Base-by-base conservation (phyloP, 2,113 vertebrate genomes). In the Dromaius novaehollandiae region DNA sequence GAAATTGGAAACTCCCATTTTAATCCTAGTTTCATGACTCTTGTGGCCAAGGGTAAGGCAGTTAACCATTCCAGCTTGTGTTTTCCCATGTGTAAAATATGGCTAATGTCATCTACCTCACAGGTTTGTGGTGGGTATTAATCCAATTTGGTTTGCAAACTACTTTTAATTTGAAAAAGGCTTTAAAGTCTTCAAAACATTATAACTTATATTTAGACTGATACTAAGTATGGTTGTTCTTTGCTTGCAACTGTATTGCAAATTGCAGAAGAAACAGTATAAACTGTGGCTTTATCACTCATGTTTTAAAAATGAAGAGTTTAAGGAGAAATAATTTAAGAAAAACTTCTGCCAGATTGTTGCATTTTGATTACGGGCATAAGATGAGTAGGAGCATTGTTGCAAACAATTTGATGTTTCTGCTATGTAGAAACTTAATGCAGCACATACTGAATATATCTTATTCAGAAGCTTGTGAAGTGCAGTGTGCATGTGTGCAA, bases 181-280 rank as follows among this genome's bases (percentile, higher is more conserved):
- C 32, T 71, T 55, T 34, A 24, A 14, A 75, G 46, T 7, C 16
- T 77, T 56, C 6, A 44, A n/a, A 46, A 13, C 7, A 2, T 30
- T 46, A 6, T 68, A 42, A 7, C 26, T 70, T 21, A 48, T 36
- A n/a, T 68, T 86, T 58, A 19, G 21, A 14, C 40, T 87, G 80
- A 34, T 73, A 8, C 5, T 5, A 8, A n/a, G 55, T 1, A 5
- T 21, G 44, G 8, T 55, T 61, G 50, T 53, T n/a, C 30, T 11
- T 8, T 19, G 18, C 78, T 44, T 6, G 1, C 38, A 16, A 3
- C 44, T 5, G 69, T 7, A 11, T 50, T 74, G 36, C 18, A 63
- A 19, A 14, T 20, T 44, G 74, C 12, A 0, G 61, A 7, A 77
- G 84, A 42, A 77, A 9, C 0, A 0, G 44, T 17, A 0, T 9